These are phyloP conservation scores for Liasis olivaceus DNA, from an alignment of 2,797 vertebrate genomes.

Conservation along the genomic window DNA sequence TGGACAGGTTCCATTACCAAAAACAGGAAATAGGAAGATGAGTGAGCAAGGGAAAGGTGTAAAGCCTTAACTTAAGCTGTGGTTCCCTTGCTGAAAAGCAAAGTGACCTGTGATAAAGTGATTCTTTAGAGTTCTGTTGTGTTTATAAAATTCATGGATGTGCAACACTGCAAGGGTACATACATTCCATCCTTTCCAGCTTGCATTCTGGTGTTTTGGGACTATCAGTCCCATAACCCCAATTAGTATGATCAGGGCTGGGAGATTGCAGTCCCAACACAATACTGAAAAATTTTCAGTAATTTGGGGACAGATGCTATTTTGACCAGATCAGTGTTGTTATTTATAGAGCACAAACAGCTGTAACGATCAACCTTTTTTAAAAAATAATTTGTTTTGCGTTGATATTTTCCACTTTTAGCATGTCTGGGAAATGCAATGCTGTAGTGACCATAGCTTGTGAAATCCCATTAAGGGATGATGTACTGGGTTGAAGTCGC, in stretches of 20 bases:
- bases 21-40: not conserved
- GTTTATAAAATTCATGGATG: not conserved
- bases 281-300: not conserved
- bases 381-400: not conserved
- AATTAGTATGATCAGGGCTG: not conserved
- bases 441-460: not conserved
- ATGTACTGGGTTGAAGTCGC: not conserved
- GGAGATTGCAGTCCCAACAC: not conserved
- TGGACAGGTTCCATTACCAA: not conserved
- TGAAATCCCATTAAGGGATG: not conserved
- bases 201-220: not conserved
- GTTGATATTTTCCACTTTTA: not conserved
- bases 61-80: not conserved
- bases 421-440: not conserved
- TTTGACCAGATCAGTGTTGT: not conserved
- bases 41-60: not conserved
- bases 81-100: not conserved
- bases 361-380: not conserved
- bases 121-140: not conserved
- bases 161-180: not conserved
- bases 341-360: not conserved
- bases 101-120: not conserved
- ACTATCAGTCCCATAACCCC: not conserved
- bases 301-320: not conserved
- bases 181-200: not conserved